A percentile compares a stretch with the other conserved stretches of the same genome.
phyloP scores from a whole-genome alignment of 2,797 vertebrate genomes.

The Cichlasoma orientale region DNA sequence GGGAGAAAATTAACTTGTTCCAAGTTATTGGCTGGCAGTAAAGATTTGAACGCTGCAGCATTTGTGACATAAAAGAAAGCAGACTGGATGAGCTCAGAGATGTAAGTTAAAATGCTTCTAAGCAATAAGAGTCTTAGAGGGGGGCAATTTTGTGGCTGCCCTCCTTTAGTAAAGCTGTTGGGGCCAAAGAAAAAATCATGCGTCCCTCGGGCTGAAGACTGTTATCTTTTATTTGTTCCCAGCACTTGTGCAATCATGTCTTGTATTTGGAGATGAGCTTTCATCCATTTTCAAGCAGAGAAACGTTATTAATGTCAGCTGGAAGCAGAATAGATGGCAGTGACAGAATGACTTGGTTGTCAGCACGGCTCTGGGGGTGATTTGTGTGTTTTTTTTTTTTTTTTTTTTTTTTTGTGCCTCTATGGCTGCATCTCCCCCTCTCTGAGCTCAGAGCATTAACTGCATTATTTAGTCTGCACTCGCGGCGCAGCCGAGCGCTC shows the following conservation, averaged over 20 bases:
- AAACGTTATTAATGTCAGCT: constrained; percentile 7
- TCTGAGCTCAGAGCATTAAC: constrained; percentile 16
- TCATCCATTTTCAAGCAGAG: constrained; percentile 5
- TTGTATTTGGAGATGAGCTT: constrained; percentile 1
- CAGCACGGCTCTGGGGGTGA: not conserved
- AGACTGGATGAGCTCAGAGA: not conserved
- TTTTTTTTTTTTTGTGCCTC: no score
- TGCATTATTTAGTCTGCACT: constrained; percentile 18
- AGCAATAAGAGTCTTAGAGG: not conserved
- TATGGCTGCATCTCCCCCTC: no score
- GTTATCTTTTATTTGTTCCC: constrained; percentile 7
- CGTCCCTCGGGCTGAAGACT: not conserved
- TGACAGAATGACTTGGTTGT: constrained; percentile 15
- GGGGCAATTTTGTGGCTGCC: not conserved
- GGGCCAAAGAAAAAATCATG: not conserved
- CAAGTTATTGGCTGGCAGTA: not conserved
- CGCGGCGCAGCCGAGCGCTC: constrained; percentile 8
- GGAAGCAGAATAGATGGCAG: not conserved
- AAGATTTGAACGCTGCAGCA: not conserved
- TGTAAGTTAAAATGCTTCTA: not conserved
- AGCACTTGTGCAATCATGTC: not conserved
- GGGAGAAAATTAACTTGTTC: not conserved
- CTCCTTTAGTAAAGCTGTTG: not conserved
- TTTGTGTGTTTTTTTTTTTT: constrained; percentile 15
- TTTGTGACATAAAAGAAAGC: not conserved